phyloP scores from a whole-genome alignment of 1,140 invertebrate species.

The Pogonomyrmex californicus region DNA sequence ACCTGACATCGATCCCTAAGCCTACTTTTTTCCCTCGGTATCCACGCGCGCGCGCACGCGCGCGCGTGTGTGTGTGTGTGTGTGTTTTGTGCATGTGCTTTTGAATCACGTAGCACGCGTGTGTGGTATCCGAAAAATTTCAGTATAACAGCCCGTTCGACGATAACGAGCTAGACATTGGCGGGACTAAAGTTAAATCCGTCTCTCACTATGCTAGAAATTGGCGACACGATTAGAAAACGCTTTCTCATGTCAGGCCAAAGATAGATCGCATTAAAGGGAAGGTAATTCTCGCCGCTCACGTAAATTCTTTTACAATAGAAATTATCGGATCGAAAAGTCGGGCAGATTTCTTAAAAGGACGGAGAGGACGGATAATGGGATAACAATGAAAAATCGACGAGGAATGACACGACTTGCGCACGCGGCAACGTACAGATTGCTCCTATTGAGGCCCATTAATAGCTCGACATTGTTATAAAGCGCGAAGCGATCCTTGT shows the following conservation, averaged over 20 bases:
- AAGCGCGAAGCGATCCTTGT: slow-evolving; percentile 71
- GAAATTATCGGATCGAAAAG: background rate
- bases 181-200: background rate
- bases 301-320: background rate
- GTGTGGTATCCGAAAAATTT: background rate
- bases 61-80: too few species aligned
- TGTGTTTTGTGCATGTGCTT: background rate
- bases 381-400: slow-evolving; percentile 20
- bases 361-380: background rate
- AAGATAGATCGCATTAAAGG: background rate
- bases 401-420: slow-evolving; percentile 15
- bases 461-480: slow-evolving; percentile 72
- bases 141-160: background rate
- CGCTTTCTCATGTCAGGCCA: background rate
- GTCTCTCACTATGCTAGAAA: background rate
- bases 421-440: slow-evolving; percentile 56
- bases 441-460: slow-evolving; percentile 66
- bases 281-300: background rate
- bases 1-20: background rate
- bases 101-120: background rate
- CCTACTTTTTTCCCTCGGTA: background rate
- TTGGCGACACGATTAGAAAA: background rate
- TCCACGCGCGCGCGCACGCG: too few species aligned
- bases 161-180: background rate
- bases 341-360: background rate